phyloP scores from a whole-genome alignment of 2,888 invertebrate species.

The Leptinotarsa rubiginosa region DNA sequence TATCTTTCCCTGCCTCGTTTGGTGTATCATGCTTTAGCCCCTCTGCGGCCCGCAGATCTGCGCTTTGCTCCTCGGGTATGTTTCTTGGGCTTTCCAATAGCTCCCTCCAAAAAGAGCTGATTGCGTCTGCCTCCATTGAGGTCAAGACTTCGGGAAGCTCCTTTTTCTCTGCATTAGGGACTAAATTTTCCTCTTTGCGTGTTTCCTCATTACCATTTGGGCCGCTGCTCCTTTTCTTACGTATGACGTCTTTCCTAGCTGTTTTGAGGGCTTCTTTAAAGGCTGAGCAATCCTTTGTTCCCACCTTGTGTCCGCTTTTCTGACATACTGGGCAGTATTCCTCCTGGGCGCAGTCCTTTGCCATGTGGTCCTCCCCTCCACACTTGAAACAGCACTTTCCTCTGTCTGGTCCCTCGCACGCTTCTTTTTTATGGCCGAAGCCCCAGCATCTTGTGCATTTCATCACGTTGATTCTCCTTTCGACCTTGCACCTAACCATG shows the following conservation, averaged over 20 bases:
- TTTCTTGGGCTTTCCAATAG: no score
- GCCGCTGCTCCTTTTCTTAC: background rate
- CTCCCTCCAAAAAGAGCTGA: no score
- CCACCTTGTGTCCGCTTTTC: conserved; percentile 16
- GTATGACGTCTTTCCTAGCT: background rate
- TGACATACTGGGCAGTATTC: conserved; percentile 16
- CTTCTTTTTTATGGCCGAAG: conserved; percentile 17
- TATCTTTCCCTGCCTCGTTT: background rate
- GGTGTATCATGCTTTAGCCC: background rate
- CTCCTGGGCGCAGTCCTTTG: conserved; percentile 13
- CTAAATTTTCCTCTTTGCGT: no score
- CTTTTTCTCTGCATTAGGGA: no score
- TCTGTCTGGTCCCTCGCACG: conserved; percentile 21
- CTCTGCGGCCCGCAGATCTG: no score
- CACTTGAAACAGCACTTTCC: conserved; percentile 17
- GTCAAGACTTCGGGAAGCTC: no score
- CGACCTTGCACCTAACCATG: conserved; percentile 20
- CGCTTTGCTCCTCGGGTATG: no score
- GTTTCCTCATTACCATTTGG: background rate
- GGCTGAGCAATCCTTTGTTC: conserved; percentile 22
- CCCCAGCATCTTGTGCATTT: conserved; percentile 32
- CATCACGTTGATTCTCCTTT: background rate
- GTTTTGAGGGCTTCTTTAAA: conserved; percentile 23
- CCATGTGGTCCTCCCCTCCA: conserved; percentile 1
- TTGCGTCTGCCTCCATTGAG: no score